Conservation (phyloP, 2,888 invertebrate genomes). For the Trissoscelio sp. region DNA sequence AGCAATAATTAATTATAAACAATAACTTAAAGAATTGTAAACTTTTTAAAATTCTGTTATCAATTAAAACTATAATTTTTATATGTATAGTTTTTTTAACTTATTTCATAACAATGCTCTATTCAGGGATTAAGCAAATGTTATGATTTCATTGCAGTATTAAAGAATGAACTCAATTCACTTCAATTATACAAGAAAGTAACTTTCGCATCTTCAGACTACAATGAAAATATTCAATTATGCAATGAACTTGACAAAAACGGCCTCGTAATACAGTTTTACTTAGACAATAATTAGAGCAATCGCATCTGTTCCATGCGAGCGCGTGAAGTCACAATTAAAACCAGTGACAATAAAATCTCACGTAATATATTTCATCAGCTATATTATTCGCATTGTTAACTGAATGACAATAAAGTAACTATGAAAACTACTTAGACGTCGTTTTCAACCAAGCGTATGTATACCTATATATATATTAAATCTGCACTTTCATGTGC, state of each 20-base stretch:
- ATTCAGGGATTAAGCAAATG: background rate
- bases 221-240: conserved; percentile 43
- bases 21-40: too few species aligned
- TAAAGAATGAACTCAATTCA: conserved; percentile 11
- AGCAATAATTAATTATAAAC: too few species aligned
- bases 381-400: conserved; percentile 3
- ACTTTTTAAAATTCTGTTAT: too few species aligned
- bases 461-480: background rate
- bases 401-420: background rate
- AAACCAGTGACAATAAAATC: conserved; percentile 29
- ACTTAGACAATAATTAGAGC: conserved; percentile 3
- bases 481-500: conserved; percentile 28
- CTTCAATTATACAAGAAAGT: conserved; percentile 21
- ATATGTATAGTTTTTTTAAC: too few species aligned
- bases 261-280: conserved; percentile 35
- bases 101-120: too few species aligned
- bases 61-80: too few species aligned
- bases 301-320: background rate
- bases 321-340: conserved; percentile 6
- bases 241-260: conserved; percentile 41
- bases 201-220: conserved; percentile 37
- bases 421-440: conserved; percentile 1
- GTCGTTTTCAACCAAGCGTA: conserved; percentile 28
- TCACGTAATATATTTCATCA: conserved; percentile 41
- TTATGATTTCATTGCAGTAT: background rate